Evolutionary conservation across 2,113 vertebrate species (phyloP), one percentile per base, ranked within the genome.

Genomic region (Oryzias melastigma): DNA sequence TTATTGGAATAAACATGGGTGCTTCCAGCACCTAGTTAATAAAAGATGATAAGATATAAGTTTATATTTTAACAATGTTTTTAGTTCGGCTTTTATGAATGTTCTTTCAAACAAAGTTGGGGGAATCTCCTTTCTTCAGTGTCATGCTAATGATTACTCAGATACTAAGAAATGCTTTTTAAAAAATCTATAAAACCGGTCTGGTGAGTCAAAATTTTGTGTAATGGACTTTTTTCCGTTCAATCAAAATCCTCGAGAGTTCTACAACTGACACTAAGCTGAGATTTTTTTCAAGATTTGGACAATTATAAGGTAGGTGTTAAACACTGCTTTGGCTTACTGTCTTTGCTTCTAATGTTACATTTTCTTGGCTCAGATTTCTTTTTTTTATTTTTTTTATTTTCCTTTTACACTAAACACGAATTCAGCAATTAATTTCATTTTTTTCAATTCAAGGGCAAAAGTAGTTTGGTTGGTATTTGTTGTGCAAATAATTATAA

Each of bases 61-160:
- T 47, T 18, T 47, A 18, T 44, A 17, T 44, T 44, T 44, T 14
- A 14, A 5, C 43, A 47, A 4, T 47, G 12, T 19, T 12, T 12
- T 15, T 19, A 19, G n/a, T 47, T 14, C 15, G 12, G 15, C 5
- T 43, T 58, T 58, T 58, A 58, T 58, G 55, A n/a, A 6, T 6
- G 10, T 14, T 16, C 41, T 14, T 45, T 8, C 45, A 18, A 45
- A 47, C n/a, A 17, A 24, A 20, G 14, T 22, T 10, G 40, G 17
- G 20, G 6, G 24, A 44, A 10, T 3, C 41, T 24, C 4, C 0
- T 7, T 43, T 25, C 42, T 58, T 2, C n/a, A 58, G 20, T 13
- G n/a, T 18, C 43, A 5, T 13, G 55, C 45, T 58, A 58, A 58
- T 58, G 55, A 58, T 58, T 58, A 27, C 16, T 25, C 2, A 7